Conservation (phyloP, 1,140 invertebrate genomes). For the Mamestra configurata region DNA sequence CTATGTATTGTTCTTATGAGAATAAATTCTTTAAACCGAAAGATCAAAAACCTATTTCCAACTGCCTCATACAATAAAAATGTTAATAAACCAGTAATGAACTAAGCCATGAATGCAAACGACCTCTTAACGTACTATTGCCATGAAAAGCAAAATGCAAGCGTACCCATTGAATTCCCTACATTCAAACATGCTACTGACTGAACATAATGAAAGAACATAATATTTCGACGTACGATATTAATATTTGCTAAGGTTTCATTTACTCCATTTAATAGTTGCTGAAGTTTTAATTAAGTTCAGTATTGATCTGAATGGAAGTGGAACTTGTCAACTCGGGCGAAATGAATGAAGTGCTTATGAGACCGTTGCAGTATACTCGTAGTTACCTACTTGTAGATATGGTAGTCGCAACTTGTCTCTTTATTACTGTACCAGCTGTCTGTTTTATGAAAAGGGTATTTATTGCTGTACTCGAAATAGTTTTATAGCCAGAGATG, state of each 20-base stretch:
- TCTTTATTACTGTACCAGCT: conserved; percentile 2
- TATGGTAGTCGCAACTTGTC: not conserved
- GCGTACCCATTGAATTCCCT: not conserved
- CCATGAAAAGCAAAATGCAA: not conserved
- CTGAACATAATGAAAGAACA: conserved; percentile 24
- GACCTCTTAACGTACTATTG: not conserved
- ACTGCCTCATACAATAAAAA: not conserved
- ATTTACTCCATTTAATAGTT: conserved; percentile 24
- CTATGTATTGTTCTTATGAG: too few relatives aligned
- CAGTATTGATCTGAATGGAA: conserved; percentile 23
- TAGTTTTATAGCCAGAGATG: too few relatives aligned
- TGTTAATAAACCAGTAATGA: not conserved
- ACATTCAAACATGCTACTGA: not conserved
- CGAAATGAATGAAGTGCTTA: conserved; percentile 11
- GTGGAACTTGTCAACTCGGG: conserved; percentile 19
- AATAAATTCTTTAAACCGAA: too few relatives aligned
- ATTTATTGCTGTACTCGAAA: not conserved
- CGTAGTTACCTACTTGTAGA: not conserved
- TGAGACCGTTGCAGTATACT: not conserved
- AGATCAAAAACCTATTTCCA: too few relatives aligned
- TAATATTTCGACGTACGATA: conserved; percentile 21
- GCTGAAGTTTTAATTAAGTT: conserved; percentile 36
- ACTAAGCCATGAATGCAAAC: not conserved
- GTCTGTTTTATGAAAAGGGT: not conserved
- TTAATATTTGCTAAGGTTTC: conserved; percentile 39